A percentile compares a stretch with the other conserved stretches of the same genome.
Evolutionary conservation across 2,113 vertebrate genomes (phyloP).

Genomic region (Clinocottus analis): DNA sequence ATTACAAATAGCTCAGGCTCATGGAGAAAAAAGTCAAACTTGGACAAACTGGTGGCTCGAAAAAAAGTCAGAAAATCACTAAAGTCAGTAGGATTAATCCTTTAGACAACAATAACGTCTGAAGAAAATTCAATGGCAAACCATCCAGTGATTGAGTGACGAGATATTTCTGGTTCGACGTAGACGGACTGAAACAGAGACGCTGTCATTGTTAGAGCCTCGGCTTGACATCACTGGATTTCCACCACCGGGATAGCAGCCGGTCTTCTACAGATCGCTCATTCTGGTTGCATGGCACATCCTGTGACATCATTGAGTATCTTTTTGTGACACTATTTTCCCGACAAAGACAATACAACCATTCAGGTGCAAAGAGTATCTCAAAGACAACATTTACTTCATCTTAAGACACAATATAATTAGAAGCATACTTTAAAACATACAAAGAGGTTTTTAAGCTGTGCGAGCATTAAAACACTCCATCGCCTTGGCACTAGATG

Average conservation of each 20-base stretch:
- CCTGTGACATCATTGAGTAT: not conserved
- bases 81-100: not conserved
- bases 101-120: not conserved
- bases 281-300: slow-evolving; percentile 9
- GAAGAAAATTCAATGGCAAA: not conserved
- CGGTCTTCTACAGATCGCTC: not conserved
- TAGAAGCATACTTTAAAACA: not conserved
- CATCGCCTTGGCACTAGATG: slow-evolving; percentile 1
- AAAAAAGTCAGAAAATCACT: not conserved
- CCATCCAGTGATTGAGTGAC: not conserved
- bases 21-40: not conserved
- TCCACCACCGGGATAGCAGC: not conserved
- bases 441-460: not conserved
- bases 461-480: not conserved
- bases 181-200: too few relatives aligned
- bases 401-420: slow-evolving; percentile 2
- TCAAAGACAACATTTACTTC: not conserved
- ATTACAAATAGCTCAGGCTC: not conserved
- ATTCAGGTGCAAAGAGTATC: slow-evolving; percentile 5
- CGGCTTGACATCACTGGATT: not conserved
- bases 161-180: not conserved
- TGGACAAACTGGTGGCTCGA: not conserved
- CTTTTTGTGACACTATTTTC: not conserved
- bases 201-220: not conserved
- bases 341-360: not conserved